These are phyloP conservation scores for Lycodopsis pacificus DNA, from an alignment of 2,797 vertebrate genomes.

Conservation along the genomic window DNA sequence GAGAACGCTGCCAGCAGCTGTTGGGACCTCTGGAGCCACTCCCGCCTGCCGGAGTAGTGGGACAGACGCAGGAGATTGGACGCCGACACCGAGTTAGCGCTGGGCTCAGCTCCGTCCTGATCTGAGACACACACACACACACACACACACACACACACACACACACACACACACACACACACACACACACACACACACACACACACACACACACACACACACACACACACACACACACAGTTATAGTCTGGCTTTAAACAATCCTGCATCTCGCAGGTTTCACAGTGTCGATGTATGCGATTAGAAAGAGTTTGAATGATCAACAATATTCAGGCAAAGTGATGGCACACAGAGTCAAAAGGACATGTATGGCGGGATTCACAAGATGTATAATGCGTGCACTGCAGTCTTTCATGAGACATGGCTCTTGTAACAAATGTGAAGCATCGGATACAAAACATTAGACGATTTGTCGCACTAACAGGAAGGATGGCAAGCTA, in stretches of 20 bases:
- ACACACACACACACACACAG: too few species aligned
- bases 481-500: background rate
- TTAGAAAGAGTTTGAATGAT: background rate
- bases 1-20: constrained; percentile 90
- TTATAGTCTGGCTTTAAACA: too few species aligned
- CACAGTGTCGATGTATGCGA: too few species aligned
- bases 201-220: too few species aligned
- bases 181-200: too few species aligned
- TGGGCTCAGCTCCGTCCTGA: constrained; percentile 94
- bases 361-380: background rate
- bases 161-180: too few species aligned
- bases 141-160: background rate
- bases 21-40: constrained; percentile 87
- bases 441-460: background rate
- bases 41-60: constrained; percentile 85
- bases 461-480: background rate
- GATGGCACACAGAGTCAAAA: background rate
- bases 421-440: constrained; percentile 5
- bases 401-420: background rate
- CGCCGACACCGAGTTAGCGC: constrained; percentile 90
- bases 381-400: background rate
- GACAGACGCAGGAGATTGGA: constrained; percentile 91
- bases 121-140: constrained; percentile 77
- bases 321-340: background rate
- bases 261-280: too few species aligned